Evolutionary conservation across 2,888 invertebrate genomes (phyloP).

Genomic region (Orgyia antiqua): DNA sequence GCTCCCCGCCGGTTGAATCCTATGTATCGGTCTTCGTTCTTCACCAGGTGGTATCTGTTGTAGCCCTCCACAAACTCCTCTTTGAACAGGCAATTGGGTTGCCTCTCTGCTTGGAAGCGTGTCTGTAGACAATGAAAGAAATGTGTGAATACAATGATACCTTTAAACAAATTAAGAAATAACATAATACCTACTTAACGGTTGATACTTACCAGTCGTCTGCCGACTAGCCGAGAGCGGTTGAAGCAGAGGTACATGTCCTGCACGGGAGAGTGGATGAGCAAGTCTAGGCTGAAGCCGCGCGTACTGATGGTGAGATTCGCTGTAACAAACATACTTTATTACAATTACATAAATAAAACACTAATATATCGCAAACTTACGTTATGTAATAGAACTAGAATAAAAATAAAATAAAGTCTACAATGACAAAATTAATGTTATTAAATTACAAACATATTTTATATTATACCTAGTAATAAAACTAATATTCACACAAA

Average conservation of each 20-base stretch:
- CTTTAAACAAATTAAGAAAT: background rate
- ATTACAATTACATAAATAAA: background rate
- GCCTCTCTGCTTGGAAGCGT: slow-evolving; percentile 77
- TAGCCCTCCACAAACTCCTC: slow-evolving; percentile 81
- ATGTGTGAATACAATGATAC: background rate
- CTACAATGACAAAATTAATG: too few relatives aligned
- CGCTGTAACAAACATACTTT: slow-evolving; percentile 76
- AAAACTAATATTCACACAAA: too few relatives aligned
- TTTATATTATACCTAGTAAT: too few relatives aligned
- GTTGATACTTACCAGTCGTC: slow-evolving; percentile 75
- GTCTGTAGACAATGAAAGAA: slow-evolving; percentile 47
- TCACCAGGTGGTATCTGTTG: slow-evolving; percentile 80
- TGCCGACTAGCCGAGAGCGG: slow-evolving; percentile 84
- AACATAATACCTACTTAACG: background rate
- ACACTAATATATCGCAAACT: too few relatives aligned
- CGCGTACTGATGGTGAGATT: slow-evolving; percentile 82
- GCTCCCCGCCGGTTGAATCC: slow-evolving; percentile 80
- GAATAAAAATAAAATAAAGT: too few relatives aligned
- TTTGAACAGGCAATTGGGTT: slow-evolving; percentile 80
- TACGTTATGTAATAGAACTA: too few relatives aligned
- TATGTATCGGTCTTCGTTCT: slow-evolving; percentile 78
- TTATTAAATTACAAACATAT: too few relatives aligned
- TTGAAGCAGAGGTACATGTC: slow-evolving; percentile 88
- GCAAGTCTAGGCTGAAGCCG: slow-evolving; percentile 78
- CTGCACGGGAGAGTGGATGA: slow-evolving; percentile 84